Conservation (phyloP, 2,113 vertebrate species). For the Struthio camelus region DNA sequence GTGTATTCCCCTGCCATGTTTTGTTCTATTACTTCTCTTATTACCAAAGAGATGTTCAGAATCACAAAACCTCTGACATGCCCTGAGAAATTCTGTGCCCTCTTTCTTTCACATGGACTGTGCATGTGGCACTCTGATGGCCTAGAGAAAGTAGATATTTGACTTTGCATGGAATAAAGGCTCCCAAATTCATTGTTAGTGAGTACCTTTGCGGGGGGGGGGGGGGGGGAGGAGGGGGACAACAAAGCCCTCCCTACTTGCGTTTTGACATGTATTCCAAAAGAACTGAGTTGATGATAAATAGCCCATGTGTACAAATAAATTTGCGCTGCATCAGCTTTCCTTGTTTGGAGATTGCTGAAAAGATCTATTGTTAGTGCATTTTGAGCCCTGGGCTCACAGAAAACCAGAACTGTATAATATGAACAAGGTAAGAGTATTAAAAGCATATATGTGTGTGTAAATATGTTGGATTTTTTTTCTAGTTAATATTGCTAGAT, state of each 20-base stretch:
- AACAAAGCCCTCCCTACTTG: not conserved
- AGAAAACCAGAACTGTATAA: not conserved
- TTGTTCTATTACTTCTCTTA: not conserved
- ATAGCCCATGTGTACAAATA: not conserved
- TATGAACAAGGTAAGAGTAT: not conserved
- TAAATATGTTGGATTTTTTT: no score
- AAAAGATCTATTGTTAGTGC: not conserved
- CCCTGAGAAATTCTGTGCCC: not conserved
- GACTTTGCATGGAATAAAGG: not conserved
- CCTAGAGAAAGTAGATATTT: not conserved
- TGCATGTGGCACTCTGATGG: not conserved
- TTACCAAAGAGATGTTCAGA: not conserved
- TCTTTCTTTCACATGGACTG: not conserved
- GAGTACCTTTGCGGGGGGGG: no score
- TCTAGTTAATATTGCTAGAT: not conserved
- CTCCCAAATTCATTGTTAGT: not conserved
- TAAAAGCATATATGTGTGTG: not conserved
- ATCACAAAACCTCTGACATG: not conserved
- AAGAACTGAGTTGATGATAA: constrained; percentile 7
- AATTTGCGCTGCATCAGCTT: not conserved
- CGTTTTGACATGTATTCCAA: not conserved
- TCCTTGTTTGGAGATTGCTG: not conserved
- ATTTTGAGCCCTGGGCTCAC: not conserved
- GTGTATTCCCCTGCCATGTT: not conserved
- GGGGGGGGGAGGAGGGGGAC: not conserved